Conservation (phyloP, 2,888 invertebrate species). For the Chelonus formosanus region DNA sequence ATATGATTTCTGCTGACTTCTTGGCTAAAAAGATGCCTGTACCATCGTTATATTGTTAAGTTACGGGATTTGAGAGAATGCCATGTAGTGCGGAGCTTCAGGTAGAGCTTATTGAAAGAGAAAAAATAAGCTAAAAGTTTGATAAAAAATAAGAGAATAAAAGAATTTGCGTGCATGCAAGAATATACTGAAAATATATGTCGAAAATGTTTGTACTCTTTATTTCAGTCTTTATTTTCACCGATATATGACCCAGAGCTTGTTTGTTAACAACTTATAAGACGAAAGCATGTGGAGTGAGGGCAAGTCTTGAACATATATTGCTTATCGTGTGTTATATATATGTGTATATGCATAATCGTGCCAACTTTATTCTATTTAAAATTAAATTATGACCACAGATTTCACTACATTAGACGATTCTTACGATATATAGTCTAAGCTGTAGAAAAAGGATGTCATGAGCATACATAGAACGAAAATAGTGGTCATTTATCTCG, state of each 20-base stretch:
- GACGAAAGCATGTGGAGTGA: neutral
- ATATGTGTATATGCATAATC: constrained; percentile 11
- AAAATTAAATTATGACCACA: neutral
- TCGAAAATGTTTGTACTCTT: constrained; percentile 31
- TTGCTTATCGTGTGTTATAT: constrained; percentile 11
- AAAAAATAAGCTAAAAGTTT: constrained; percentile 8
- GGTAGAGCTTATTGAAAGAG: constrained; percentile 25
- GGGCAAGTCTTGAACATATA: neutral
- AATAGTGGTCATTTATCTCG: too few species aligned
- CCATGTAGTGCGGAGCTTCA: constrained; percentile 24
- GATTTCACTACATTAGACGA: neutral
- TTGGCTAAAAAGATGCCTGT: constrained; percentile 29
- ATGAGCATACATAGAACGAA: neutral
- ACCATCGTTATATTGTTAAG: constrained; percentile 56
- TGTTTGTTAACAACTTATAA: neutral
- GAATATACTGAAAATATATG: constrained; percentile 30
- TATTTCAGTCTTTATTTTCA: constrained; percentile 43
- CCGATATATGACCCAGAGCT: constrained; percentile 40
- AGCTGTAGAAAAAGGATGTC: neutral
- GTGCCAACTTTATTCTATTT: constrained; percentile 15
- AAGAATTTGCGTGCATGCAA: constrained; percentile 28
- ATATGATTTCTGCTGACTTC: constrained; percentile 17
- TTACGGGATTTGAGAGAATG: constrained; percentile 55
- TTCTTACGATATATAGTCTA: neutral
- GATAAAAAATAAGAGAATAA: constrained; percentile 23